Percentiles rank a stretch among this genome's conserved stretches.
These are phyloP conservation scores for Echeneis naucrates DNA, from an alignment of 2,797 vertebrate species.

Conservation along the genomic window DNA sequence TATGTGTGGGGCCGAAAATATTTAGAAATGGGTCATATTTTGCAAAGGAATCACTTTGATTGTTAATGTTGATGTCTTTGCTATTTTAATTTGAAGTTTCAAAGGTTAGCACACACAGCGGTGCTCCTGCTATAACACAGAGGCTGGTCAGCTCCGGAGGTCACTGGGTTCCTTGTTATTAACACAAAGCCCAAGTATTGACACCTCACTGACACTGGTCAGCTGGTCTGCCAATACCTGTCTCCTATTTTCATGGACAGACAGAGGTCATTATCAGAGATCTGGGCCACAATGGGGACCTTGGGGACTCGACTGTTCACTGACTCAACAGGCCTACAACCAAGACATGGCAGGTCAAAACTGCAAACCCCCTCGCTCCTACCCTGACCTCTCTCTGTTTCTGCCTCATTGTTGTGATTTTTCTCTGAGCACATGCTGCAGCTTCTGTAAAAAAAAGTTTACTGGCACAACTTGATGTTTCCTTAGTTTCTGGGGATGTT, in stretches of 20 bases:
- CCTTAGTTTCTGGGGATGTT: slow-evolving; percentile 57
- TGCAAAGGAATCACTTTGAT: neutral
- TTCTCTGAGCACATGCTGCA: slow-evolving; percentile 10
- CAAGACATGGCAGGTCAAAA: slow-evolving; percentile 75
- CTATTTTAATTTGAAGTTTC: slow-evolving; percentile 12
- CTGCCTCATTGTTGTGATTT: slow-evolving; percentile 47
- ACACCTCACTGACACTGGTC: slow-evolving; percentile 74
- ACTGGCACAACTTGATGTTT: slow-evolving; percentile 51
- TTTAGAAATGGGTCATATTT: slow-evolving; percentile 8
- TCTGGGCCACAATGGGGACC: slow-evolving; percentile 68
- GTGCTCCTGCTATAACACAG: neutral
- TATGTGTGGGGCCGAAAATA: slow-evolving; percentile 18
- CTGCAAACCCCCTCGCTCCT: slow-evolving; percentile 26
- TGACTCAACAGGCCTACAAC: slow-evolving; percentile 65
- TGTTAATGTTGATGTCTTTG: neutral
- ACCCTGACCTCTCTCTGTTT: slow-evolving; percentile 15
- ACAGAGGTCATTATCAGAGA: slow-evolving; percentile 83
- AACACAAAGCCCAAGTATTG: slow-evolving; percentile 80
- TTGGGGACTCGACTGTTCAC: slow-evolving; percentile 72
- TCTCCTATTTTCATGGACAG: slow-evolving; percentile 72
- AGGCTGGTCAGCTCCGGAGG: slow-evolving; percentile 48
- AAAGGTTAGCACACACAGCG: slow-evolving; percentile 12
- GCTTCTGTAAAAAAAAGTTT: slow-evolving; percentile 40
- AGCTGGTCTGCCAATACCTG: slow-evolving; percentile 80
- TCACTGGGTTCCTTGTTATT: slow-evolving; percentile 72